These are phyloP conservation scores for Pelobates fuscus DNA, from an alignment of 2,113 vertebrate species.

Conservation along the genomic window DNA sequence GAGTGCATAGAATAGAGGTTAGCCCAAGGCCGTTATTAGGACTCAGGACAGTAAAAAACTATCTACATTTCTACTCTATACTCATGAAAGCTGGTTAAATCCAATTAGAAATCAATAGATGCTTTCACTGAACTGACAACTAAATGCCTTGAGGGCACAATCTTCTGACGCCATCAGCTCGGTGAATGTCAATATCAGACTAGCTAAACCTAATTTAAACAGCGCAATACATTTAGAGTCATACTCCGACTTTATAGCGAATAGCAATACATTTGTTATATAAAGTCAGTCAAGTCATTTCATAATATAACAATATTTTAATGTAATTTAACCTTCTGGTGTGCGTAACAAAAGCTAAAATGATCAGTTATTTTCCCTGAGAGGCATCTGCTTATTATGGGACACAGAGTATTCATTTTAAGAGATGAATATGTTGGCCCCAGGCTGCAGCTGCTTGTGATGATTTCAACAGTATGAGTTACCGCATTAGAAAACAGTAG, in stretches of 20 bases:
- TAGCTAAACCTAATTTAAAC: slow-evolving; percentile 30
- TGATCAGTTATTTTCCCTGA: slow-evolving; percentile 16
- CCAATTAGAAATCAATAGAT: slow-evolving; percentile 39
- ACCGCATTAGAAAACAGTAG: slow-evolving; percentile 2
- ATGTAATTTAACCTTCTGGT: slow-evolving; percentile 31
- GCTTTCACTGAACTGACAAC: slow-evolving; percentile 31
- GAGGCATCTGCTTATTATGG: slow-evolving; percentile 25
- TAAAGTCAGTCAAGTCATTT: slow-evolving; percentile 14
- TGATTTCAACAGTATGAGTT: slow-evolving; percentile 11
- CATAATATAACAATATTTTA: slow-evolving; percentile 28
- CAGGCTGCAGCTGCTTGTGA: background rate
- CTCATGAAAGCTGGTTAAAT: slow-evolving; percentile 25
- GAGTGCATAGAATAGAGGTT: background rate
- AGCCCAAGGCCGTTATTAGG: slow-evolving; percentile 11
- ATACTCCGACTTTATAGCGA: background rate
- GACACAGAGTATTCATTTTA: slow-evolving; percentile 6
- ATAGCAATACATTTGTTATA: background rate
- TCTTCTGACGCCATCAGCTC: slow-evolving; percentile 24
- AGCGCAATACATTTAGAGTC: slow-evolving; percentile 22
- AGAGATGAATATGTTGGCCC: slow-evolving; percentile 31
- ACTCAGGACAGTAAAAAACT: background rate
- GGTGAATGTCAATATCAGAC: slow-evolving; percentile 17
- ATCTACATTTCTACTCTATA: slow-evolving; percentile 9
- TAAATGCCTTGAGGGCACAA: slow-evolving; percentile 29
- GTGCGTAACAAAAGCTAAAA: slow-evolving; percentile 1